These are phyloP conservation scores for Tyria jacobaeae DNA, from an alignment of 2,888 invertebrate species.

Conservation along the genomic window DNA sequence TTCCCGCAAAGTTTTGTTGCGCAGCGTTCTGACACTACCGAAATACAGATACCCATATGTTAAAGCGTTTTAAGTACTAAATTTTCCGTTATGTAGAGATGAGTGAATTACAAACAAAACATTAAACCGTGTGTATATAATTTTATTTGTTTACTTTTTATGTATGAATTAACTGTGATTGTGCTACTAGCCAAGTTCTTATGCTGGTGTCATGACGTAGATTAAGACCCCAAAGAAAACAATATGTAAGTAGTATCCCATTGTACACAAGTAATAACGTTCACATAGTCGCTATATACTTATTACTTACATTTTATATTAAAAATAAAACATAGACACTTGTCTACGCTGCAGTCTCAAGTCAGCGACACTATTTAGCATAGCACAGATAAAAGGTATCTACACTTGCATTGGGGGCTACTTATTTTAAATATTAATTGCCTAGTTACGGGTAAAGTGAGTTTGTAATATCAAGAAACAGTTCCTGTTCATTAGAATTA, in stretches of 20 bases:
- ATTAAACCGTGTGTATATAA: neutral
- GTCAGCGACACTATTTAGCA: slow-evolving; percentile 7
- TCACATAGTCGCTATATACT: neutral
- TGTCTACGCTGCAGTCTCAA: slow-evolving; percentile 1
- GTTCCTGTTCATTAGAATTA: slow-evolving; percentile 24
- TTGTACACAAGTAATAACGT: neutral
- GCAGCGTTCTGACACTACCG: slow-evolving; percentile 20
- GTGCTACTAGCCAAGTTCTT: no score
- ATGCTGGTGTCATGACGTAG: neutral
- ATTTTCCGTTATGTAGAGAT: neutral
- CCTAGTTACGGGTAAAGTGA: slow-evolving; percentile 17
- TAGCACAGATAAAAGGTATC: slow-evolving; percentile 2
- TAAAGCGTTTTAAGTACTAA: neutral
- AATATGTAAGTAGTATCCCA: neutral
- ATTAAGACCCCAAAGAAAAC: neutral
- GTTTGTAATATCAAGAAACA: slow-evolving; percentile 22
- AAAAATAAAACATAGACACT: no score
- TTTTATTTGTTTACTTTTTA: no score
- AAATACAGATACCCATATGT: slow-evolving; percentile 2
- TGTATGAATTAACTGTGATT: no score
- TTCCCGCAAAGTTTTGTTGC: slow-evolving; percentile 31
- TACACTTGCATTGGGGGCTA: slow-evolving; percentile 12
- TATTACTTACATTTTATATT: neutral
- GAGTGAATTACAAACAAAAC: neutral
- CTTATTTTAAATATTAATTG: slow-evolving; percentile 37